These are phyloP conservation scores for Neocrepidodera transversa DNA, from an alignment of 2,888 invertebrate genomes.

Conservation along the genomic window DNA sequence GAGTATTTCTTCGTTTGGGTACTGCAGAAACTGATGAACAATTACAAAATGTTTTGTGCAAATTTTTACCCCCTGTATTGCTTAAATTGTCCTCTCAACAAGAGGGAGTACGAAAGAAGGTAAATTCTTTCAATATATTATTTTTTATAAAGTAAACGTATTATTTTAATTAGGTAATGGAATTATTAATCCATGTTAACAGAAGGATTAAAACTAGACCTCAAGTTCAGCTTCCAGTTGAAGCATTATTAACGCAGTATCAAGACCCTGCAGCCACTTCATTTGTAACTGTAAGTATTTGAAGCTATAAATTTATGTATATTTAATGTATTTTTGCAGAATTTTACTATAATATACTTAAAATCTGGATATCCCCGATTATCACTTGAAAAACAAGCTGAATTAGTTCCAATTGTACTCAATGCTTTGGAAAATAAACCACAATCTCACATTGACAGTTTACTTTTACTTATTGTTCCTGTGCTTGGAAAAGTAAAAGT, in stretches of 20 bases:
- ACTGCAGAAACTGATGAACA: slow-evolving; percentile 90
- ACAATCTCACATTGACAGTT: slow-evolving; percentile 83
- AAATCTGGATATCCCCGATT: slow-evolving; percentile 90
- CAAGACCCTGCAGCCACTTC: slow-evolving; percentile 77
- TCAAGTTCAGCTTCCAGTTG: slow-evolving; percentile 84
- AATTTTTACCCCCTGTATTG: slow-evolving; percentile 87
- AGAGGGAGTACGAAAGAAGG: slow-evolving; percentile 75
- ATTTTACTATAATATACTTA: slow-evolving; percentile 92
- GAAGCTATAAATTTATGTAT: neutral
- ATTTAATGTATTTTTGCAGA: slow-evolving; percentile 70
- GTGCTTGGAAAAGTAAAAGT: slow-evolving; percentile 76
- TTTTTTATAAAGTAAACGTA: neutral
- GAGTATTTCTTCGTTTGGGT: slow-evolving; percentile 87
- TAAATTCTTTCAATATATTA: slow-evolving; percentile 32
- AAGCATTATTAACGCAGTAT: slow-evolving; percentile 81
- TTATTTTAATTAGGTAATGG: slow-evolving; percentile 75
- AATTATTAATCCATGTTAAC: slow-evolving; percentile 89
- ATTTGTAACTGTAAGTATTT: slow-evolving; percentile 75
- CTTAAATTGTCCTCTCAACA: slow-evolving; percentile 88
- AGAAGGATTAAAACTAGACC: slow-evolving; percentile 86
- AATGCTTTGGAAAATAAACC: slow-evolving; percentile 83
- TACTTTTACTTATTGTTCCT: slow-evolving; percentile 82
- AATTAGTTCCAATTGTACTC: slow-evolving; percentile 76
- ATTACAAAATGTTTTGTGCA: slow-evolving; percentile 78
- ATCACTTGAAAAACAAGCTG: slow-evolving; percentile 75